Percentiles rank a stretch among this genome's conserved stretches.
Conservation (phyloP, 2,888 invertebrate genomes). For the Apoderus coryli region DNA sequence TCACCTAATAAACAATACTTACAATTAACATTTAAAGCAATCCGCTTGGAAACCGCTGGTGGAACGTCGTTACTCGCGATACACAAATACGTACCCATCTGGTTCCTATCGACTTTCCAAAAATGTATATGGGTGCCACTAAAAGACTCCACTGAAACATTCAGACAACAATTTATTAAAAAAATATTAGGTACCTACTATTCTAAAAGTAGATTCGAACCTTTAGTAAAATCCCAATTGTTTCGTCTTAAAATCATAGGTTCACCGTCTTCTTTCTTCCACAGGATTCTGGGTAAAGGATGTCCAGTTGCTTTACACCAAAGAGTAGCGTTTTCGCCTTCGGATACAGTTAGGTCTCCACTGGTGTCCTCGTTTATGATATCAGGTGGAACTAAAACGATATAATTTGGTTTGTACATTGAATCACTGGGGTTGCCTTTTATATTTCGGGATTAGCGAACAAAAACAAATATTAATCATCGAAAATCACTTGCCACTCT, state of each 20-base stretch:
- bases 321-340: constrained; percentile 60
- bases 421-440: too few species aligned
- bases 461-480: too few species aligned
- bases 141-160: constrained; percentile 50
- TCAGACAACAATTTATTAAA: constrained; percentile 10
- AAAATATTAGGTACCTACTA: too few species aligned
- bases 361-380: constrained; percentile 65
- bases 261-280: constrained; percentile 45
- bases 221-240: constrained; percentile 32
- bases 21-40: constrained; percentile 82
- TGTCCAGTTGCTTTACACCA: constrained; percentile 60
- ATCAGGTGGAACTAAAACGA: constrained; percentile 66
- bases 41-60: constrained; percentile 78
- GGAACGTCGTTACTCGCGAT: constrained; percentile 87
- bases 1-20: constrained; percentile 35
- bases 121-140: constrained; percentile 61
- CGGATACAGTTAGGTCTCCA: constrained; percentile 55
- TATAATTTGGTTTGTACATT: too few species aligned
- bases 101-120: constrained; percentile 68
- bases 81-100: constrained; percentile 87
- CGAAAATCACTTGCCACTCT: too few species aligned
- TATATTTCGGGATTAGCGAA: too few species aligned
- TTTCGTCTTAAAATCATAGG: constrained; percentile 34
- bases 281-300: constrained; percentile 48
- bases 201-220: too few species aligned